Base-by-base conservation (phyloP, 2,113 vertebrate genomes). In the Saguinus midas region DNA sequence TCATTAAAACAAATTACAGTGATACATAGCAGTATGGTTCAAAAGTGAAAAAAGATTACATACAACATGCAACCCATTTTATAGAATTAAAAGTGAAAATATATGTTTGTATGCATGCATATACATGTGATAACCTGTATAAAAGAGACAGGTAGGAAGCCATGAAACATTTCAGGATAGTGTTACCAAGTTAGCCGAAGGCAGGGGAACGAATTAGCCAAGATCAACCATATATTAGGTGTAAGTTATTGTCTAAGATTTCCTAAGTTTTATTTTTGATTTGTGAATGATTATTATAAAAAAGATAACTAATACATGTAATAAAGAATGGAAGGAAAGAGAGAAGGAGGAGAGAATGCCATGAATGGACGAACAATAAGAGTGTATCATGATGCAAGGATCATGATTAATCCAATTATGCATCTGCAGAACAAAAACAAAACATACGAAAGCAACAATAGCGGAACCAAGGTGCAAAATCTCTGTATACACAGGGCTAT, bases 1-100 rank as follows among this genome's bases (percentile, higher is more conserved):
- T 20, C 64, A 23, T 96, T 96, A 55, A 48, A 48, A 48, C 48
- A 48, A 70, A 76, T 72, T 83, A 50, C 9, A 61, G 43, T 58
- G 21, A 91, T 61, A 76, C 5, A 35, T 32, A 94, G 40, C 40
- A 82, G 25, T 78, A 83, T 43, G 17, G 6, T 70, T 52, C 84
- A 94, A 94, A 86, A 91, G 10, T 48, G 25, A 81, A 80, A 43
- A 52, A 91, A 92, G 58, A 92, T 70, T 61, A 81, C 55, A 91
- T 58, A 66, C 8, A 43, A 40, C 48, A 61, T 92, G 27, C 75
- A 88, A 52, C 6, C 35, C 5, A 40, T 57, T 94, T 91, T n/a
- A 66, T 21, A 83, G 66, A 83, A 57, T 87, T 43, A 78, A 94
- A 94, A 88, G 70, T 45, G 10, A 45, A 81, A 68, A 82, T 48